Percentiles rank a stretch among this genome's conserved stretches.
Conservation (phyloP, 2,113 vertebrate genomes). For the Isurus oxyrinchus region DNA sequence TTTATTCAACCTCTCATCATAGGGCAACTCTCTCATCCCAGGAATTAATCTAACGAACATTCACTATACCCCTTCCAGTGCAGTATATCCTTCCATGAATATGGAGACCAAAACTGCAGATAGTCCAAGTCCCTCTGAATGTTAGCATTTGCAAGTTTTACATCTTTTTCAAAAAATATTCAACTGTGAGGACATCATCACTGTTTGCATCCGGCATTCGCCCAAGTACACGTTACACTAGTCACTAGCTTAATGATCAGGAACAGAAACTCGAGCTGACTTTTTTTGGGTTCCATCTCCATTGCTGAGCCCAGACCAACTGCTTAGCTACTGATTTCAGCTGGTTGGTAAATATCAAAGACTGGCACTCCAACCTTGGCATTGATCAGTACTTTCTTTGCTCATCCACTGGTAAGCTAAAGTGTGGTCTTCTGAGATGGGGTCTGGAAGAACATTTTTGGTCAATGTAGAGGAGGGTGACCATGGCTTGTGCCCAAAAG, state of each 20-base stretch:
- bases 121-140: too few species aligned
- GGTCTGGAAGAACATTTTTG: not conserved
- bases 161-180: too few species aligned
- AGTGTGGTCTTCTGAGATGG: not conserved
- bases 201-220: too few species aligned
- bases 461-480: not conserved
- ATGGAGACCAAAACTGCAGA: too few species aligned
- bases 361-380: not conserved
- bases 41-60: too few species aligned
- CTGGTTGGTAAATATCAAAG: not conserved
- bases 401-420: not conserved
- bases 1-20: too few species aligned
- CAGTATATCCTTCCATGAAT: too few species aligned
- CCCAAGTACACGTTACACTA: not conserved
- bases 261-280: not conserved
- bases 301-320: not conserved
- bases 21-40: too few species aligned
- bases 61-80: too few species aligned
- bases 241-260: too few species aligned
- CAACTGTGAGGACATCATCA: not conserved
- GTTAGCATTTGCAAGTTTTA: too few species aligned
- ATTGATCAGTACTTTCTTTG: not conserved
- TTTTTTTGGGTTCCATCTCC: not conserved
- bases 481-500: not conserved
- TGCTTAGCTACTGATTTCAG: not conserved